Percentiles rank a stretch among this genome's conserved stretches.
Evolutionary conservation across 2,888 invertebrate genomes (phyloP).

Genomic region (Crocallis elinguaria): DNA sequence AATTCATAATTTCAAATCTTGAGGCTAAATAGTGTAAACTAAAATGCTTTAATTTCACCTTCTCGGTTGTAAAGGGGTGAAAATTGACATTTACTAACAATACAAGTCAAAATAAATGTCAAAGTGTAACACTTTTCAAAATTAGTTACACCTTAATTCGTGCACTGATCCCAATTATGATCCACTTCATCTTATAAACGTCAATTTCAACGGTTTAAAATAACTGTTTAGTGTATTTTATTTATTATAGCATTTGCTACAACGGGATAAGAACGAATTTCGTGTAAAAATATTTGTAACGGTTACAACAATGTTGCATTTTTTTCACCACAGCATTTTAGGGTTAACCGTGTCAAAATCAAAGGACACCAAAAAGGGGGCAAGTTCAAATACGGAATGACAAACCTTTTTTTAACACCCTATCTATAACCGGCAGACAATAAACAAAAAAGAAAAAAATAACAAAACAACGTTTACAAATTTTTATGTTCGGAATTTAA

Average conservation of each 20-base stretch:
- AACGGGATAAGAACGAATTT: conserved; percentile 33
- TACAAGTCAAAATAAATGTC: conserved; percentile 55
- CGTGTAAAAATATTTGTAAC: conserved; percentile 5
- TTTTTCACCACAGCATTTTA: conserved; percentile 37
- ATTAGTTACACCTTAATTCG: conserved; percentile 60
- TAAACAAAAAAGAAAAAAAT: conserved; percentile 50
- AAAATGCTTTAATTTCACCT: background rate
- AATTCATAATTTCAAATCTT: too few relatives aligned
- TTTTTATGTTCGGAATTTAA: conserved; percentile 74
- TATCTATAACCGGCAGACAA: conserved; percentile 59
- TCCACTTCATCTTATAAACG: conserved; percentile 55
- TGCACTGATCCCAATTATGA: conserved; percentile 59
- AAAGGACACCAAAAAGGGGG: conserved; percentile 62
- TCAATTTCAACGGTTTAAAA: conserved; percentile 35
- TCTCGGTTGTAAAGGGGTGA: conserved; percentile 24
- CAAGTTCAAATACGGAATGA: conserved; percentile 72
- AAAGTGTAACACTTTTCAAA: conserved; percentile 47
- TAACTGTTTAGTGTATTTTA: background rate
- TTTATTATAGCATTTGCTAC: conserved; percentile 16
- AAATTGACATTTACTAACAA: conserved; percentile 46
- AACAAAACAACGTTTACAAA: conserved; percentile 73
- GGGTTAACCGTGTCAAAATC: conserved; percentile 61
- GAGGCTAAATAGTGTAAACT: background rate
- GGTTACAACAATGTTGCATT: conserved; percentile 25
- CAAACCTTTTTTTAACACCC: conserved; percentile 64